A percentile compares a stretch with the other conserved stretches of the same genome.
These are phyloP conservation scores for Phalanger gymnotis DNA, from an alignment of 2,797 vertebrate species.

Conservation along the genomic window DNA sequence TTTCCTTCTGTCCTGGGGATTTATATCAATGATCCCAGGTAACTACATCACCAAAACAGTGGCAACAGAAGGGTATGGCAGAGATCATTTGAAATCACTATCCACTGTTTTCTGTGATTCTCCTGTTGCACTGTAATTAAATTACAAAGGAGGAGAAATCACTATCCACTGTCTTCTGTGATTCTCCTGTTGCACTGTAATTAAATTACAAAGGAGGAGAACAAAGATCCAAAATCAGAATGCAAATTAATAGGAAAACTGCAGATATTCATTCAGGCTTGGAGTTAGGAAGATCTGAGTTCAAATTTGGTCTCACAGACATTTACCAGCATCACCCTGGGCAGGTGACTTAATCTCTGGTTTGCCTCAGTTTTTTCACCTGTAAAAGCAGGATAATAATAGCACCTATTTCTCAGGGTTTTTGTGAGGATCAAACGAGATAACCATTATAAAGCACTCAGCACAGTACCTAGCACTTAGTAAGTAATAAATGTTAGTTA, in stretches of 20 bases:
- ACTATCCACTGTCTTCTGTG: not conserved
- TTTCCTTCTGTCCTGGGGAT: not conserved
- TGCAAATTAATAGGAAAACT: slow-evolving; percentile 34
- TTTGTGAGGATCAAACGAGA: not conserved
- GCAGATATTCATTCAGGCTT: not conserved
- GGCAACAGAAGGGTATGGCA: not conserved
- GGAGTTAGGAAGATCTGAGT: not conserved
- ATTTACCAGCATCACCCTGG: not conserved
- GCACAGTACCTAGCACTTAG: not conserved
- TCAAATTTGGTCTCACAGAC: not conserved
- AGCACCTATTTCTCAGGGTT: not conserved
- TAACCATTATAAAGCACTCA: not conserved
- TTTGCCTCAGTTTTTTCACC: not conserved
- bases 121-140: not conserved
- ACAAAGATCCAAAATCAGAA: not conserved
- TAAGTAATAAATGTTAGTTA: not conserved
- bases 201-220: too few species aligned
- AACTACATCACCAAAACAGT: not conserved
- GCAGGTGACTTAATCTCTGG: not conserved
- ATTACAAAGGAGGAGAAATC: too few species aligned
- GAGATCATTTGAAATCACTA: not conserved
- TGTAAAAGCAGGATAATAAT: not conserved
- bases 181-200: not conserved
- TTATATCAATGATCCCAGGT: not conserved
- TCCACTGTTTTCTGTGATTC: not conserved